Conservation (phyloP, 2,888 invertebrate genomes). For the Acronicta alni region DNA sequence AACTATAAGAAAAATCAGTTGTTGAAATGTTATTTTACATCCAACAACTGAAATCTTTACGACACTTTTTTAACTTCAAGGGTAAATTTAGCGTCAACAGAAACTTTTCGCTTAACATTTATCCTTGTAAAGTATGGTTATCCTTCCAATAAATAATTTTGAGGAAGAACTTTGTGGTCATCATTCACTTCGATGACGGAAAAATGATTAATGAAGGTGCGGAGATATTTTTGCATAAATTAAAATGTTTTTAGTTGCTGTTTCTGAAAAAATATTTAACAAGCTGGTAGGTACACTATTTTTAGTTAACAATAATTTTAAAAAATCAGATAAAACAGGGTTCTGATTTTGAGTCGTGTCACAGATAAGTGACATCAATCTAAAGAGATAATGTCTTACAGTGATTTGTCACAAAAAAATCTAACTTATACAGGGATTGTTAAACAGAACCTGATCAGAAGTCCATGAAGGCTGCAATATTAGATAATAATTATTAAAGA, state of each 20-base stretch:
- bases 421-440: neutral
- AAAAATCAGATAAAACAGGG: too few species aligned
- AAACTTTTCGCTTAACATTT: slow-evolving; percentile 60
- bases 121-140: slow-evolving; percentile 55
- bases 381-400: too few species aligned
- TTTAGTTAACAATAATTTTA: too few species aligned
- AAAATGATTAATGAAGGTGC: slow-evolving; percentile 5
- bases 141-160: slow-evolving; percentile 54
- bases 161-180: slow-evolving; percentile 37
- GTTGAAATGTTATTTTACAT: slow-evolving; percentile 30
- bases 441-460: neutral
- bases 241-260: too few species aligned
- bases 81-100: slow-evolving; percentile 57
- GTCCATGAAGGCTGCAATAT: too few species aligned
- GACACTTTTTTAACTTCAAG: slow-evolving; percentile 53
- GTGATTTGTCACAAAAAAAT: too few species aligned
- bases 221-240: too few species aligned
- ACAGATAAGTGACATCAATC: too few species aligned
- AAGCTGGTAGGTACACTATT: too few species aligned
- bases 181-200: slow-evolving; percentile 12
- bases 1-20: slow-evolving; percentile 20
- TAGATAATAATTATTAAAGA: too few species aligned
- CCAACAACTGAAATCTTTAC: slow-evolving; percentile 40
- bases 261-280: too few species aligned
- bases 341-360: too few species aligned